Conservation (phyloP, 2,888 invertebrate genomes). For the Callyntrura sp. region DNA sequence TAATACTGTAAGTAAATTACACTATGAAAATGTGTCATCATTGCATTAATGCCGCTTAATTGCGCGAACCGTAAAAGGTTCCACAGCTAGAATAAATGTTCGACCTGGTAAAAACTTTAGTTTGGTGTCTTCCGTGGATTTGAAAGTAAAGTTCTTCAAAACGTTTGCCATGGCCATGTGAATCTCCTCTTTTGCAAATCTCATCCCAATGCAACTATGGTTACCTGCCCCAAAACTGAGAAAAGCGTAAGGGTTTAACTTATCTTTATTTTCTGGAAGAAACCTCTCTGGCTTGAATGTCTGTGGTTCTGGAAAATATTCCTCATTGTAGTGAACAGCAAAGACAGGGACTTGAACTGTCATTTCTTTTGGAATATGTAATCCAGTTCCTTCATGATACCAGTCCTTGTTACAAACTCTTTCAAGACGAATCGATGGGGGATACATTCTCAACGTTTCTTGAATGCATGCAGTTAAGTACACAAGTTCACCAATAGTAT, state of each 20-base stretch:
- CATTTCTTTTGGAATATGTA: slow-evolving; percentile 66
- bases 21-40: too few species aligned
- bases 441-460: slow-evolving; percentile 75
- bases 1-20: too few species aligned
- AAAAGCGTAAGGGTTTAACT: slow-evolving; percentile 76
- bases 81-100: slow-evolving; percentile 54
- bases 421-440: slow-evolving; percentile 76
- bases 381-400: slow-evolving; percentile 62
- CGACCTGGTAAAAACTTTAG: slow-evolving; percentile 69
- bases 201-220: slow-evolving; percentile 80
- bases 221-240: slow-evolving; percentile 78
- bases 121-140: slow-evolving; percentile 62
- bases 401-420: slow-evolving; percentile 76
- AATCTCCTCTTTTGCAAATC: slow-evolving; percentile 79
- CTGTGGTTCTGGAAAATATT: slow-evolving; percentile 67
- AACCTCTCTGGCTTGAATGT: slow-evolving; percentile 79
- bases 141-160: slow-evolving; percentile 76
- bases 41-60: slow-evolving; percentile 41
- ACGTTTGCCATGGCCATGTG: slow-evolving; percentile 71
- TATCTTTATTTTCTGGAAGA: slow-evolving; percentile 78
- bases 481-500: slow-evolving; percentile 69
- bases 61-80: slow-evolving; percentile 65
- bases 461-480: slow-evolving; percentile 75
- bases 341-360: slow-evolving; percentile 61
- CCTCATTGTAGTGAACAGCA: slow-evolving; percentile 72